These are phyloP conservation scores for Hoplodrina blanda DNA, from an alignment of 2,888 invertebrate species.

Conservation along the genomic window DNA sequence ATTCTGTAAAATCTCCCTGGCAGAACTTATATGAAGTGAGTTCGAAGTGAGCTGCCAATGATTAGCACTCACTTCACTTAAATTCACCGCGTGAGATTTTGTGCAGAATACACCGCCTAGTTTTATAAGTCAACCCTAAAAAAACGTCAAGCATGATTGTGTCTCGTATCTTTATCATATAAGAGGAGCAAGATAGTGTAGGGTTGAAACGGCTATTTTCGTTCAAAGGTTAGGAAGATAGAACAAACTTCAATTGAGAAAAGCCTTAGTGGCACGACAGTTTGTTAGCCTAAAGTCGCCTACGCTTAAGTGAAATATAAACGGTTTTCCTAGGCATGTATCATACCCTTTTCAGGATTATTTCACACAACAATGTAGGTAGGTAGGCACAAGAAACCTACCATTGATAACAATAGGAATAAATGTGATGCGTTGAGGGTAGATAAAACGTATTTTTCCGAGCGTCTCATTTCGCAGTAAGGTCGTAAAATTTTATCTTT, in stretches of 20 bases:
- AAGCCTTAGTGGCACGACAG: slow-evolving; percentile 3
- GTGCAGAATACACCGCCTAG: no score
- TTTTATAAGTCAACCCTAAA: background rate
- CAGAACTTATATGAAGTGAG: no score
- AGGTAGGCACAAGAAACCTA: background rate
- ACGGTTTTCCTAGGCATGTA: slow-evolving; percentile 2
- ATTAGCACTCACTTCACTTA: no score
- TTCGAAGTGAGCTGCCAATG: no score
- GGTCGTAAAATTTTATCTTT: background rate
- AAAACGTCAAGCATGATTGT: background rate
- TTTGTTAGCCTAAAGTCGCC: slow-evolving; percentile 1
- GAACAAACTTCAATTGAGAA: slow-evolving; percentile 15
- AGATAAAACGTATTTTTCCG: background rate
- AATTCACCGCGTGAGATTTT: no score
- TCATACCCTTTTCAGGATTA: background rate
- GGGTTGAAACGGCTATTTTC: slow-evolving; percentile 4
- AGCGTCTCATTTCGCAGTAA: background rate
- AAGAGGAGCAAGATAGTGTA: background rate
- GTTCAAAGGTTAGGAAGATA: slow-evolving; percentile 7
- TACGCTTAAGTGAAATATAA: slow-evolving; percentile 25
- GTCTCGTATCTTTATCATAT: slow-evolving; percentile 10
- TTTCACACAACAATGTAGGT: background rate
- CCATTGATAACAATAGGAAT: background rate
- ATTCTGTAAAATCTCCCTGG: background rate
- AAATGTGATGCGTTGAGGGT: slow-evolving; percentile 4